Percentiles rank a stretch among this genome's conserved stretches.
phyloP scores from a whole-genome alignment of 1,140 invertebrate genomes.

The Cyrtorhinus lividipennis region DNA sequence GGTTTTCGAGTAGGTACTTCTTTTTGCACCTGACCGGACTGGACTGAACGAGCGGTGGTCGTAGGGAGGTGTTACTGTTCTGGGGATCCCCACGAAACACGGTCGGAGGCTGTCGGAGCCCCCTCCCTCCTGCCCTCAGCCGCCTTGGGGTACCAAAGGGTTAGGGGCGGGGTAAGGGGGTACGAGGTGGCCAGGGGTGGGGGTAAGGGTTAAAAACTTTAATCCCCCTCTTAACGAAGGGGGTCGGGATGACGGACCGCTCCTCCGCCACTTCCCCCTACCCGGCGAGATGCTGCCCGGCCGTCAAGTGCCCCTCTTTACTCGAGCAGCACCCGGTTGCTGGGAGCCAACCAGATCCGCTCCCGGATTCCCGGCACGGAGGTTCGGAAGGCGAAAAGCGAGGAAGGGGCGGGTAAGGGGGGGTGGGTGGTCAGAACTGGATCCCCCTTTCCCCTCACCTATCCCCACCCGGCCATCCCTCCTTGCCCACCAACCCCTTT shows the following conservation, averaged over 20 bases:
- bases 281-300: not conserved
- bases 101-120: not conserved
- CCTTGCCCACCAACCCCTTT: not conserved
- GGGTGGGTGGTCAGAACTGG: not conserved
- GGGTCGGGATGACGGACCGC: not conserved
- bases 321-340: not conserved
- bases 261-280: not conserved
- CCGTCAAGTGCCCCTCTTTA: not conserved
- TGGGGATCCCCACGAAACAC: not conserved
- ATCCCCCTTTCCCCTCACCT: not conserved
- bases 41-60: not conserved
- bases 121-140: not conserved
- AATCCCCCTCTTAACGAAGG: not conserved
- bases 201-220: not conserved
- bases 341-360: not conserved
- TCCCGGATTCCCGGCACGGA: not conserved
- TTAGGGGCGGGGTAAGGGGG: not conserved
- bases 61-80: not conserved
- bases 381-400: not conserved
- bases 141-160: not conserved
- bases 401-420: not conserved
- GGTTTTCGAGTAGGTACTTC: not conserved
- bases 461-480: not conserved
- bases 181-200: not conserved
- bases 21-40: conserved; percentile 9